Evolutionary conservation across 2,797 vertebrate species (phyloP).

Genomic region (Limnodromus scolopaceus): DNA sequence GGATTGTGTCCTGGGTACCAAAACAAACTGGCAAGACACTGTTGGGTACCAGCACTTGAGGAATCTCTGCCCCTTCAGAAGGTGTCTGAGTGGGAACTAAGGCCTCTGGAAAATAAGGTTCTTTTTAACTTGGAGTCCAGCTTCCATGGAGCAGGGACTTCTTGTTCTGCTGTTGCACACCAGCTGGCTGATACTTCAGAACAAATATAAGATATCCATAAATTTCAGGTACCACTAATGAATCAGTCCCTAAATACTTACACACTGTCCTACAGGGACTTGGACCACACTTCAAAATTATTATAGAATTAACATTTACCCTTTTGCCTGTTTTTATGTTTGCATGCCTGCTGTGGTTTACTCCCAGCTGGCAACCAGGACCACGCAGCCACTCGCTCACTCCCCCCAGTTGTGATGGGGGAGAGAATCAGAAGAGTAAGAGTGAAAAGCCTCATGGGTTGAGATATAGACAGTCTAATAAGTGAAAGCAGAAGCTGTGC

Average conservation of each 20-base stretch:
- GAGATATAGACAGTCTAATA: neutral
- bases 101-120: neutral
- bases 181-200: neutral
- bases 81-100: accelerated
- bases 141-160: neutral
- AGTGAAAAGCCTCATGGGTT: neutral
- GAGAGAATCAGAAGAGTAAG: neutral
- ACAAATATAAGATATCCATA: neutral
- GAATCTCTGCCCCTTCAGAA: neutral
- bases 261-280: neutral
- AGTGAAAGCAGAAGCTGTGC: neutral
- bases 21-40: neutral
- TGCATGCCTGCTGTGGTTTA: neutral
- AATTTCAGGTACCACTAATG: neutral
- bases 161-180: neutral
- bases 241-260: neutral
- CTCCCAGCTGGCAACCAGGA: neutral
- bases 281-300: neutral
- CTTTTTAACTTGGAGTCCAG: neutral
- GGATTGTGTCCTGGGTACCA: neutral
- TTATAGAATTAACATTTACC: neutral
- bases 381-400: neutral
- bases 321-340: neutral
- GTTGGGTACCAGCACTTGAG: neutral
- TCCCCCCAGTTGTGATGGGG: neutral